Base-by-base conservation (phyloP, 1,140 invertebrate species). In the Drosophila melanica region DNA sequence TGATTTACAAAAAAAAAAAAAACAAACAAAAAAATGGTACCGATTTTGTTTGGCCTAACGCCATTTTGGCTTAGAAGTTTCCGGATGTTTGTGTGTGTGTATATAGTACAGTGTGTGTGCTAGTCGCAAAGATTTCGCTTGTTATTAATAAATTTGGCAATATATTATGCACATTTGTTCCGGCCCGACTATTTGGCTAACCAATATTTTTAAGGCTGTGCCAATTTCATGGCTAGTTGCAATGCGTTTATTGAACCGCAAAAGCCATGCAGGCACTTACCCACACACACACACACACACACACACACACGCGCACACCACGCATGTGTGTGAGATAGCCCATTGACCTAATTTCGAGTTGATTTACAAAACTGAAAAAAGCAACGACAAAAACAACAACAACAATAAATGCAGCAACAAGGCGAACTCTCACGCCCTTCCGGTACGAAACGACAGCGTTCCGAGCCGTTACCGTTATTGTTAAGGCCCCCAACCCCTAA, bases 281-380 rank as follows among this genome's bases (percentile, higher is more conserved):
- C 47, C 53, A 50, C 59, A 63, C 67, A n/a, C 42, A 18, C 18
- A 37, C 35, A 51, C 18, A 27, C 41, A 41, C 47, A 45, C 41
- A 51, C 37, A 42, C 20, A 65, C 48, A 57, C 3, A 39, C 55
- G 48, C 44, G 62, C 51, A 63, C 45, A 67, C 62, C 6, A 27
- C 37, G 37, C n/a, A 51, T 1, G 27, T 18, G 27, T 50, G 47
- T 27, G 80, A 76, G 81, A 85, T 81, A 84, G 81, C 81, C 81
- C 77, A 84, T 84, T 86, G 82, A 87, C 82, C 82, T 47, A 87
- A 87, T 87, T 87, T 84, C 72, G 65, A 89, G 80, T 89, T 87
- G 82, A 87, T 87, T 87, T 86, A 78, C 75, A 78, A 81, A 82
- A 79, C 68, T 81, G 66, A 57, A 72, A 81, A 81, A 84, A 77